phyloP scores from a whole-genome alignment of 1,140 invertebrate genomes.

The Psilanteris sp. region DNA sequence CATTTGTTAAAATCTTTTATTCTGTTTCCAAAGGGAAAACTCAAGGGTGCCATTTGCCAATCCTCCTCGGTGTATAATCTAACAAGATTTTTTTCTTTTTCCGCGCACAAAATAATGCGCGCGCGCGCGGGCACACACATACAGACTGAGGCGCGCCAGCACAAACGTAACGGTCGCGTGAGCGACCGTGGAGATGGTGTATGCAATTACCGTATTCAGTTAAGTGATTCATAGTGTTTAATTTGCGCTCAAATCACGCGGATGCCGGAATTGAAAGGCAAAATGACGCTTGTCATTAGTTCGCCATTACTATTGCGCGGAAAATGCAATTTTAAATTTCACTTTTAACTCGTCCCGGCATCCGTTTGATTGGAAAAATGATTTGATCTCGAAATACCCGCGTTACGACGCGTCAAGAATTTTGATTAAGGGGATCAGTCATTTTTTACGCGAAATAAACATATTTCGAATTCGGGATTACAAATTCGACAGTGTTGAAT shows the following conservation, averaged over 20 bases:
- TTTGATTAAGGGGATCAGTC: no score
- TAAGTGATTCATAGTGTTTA: slow-evolving; percentile 40
- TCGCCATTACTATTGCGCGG: slow-evolving; percentile 10
- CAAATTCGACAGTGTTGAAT: no score
- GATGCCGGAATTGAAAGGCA: slow-evolving; percentile 27
- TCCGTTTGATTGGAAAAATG: slow-evolving; percentile 7
- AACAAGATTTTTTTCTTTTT: slow-evolving; percentile 2
- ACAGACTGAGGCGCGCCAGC: background rate
- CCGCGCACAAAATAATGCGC: background rate
- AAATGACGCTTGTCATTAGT: slow-evolving; percentile 51
- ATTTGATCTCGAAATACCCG: no score
- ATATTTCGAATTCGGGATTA: no score
- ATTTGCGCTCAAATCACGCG: slow-evolving; percentile 47
- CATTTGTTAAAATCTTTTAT: slow-evolving; percentile 18
- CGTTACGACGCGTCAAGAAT: no score
- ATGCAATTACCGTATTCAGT: slow-evolving; percentile 38
- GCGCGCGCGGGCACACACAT: background rate
- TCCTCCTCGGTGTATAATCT: slow-evolving; percentile 12
- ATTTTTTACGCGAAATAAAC: no score
- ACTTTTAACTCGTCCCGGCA: slow-evolving; percentile 9
- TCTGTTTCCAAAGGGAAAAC: slow-evolving; percentile 4
- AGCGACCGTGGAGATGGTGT: slow-evolving; percentile 17
- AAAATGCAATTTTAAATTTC: slow-evolving; percentile 17
- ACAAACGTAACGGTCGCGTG: slow-evolving; percentile 1
- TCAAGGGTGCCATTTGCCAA: slow-evolving; percentile 17